Conservation (phyloP, 2,888 invertebrate genomes). For the Tetanocera ferruginea region DNA sequence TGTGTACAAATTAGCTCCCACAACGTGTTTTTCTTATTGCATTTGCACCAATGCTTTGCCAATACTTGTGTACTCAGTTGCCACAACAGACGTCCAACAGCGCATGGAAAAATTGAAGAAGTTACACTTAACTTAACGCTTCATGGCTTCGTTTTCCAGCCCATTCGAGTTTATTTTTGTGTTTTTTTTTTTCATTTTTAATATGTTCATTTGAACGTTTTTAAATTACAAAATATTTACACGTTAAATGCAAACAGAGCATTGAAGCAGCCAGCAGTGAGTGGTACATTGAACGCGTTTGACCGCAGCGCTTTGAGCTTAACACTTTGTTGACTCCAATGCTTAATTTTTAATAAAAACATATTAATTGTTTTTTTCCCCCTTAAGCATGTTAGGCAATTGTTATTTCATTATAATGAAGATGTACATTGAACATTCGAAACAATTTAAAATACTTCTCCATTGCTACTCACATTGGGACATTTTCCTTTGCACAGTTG, state of each 20-base stretch:
- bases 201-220: constrained; percentile 13
- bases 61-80: neutral
- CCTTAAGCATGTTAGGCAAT: no score
- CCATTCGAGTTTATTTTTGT: neutral
- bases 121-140: constrained; percentile 13
- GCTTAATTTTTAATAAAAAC: no score
- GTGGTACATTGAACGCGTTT: neutral
- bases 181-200: constrained; percentile 11
- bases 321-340: no score
- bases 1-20: neutral
- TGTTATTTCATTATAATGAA: no score
- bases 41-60: neutral
- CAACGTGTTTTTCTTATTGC: neutral
- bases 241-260: constrained; percentile 8
- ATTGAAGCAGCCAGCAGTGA: neutral
- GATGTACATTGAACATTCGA: no score
- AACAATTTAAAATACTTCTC: no score
- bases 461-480: constrained; percentile 71
- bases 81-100: neutral
- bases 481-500: constrained; percentile 83
- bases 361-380: no score
- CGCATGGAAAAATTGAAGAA: neutral
- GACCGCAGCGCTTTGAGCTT: no score
- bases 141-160: neutral
- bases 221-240: constrained; percentile 43